These are phyloP conservation scores for Tetranychus urticae DNA, from an alignment of 1,140 invertebrate species.

Conservation along the genomic window DNA sequence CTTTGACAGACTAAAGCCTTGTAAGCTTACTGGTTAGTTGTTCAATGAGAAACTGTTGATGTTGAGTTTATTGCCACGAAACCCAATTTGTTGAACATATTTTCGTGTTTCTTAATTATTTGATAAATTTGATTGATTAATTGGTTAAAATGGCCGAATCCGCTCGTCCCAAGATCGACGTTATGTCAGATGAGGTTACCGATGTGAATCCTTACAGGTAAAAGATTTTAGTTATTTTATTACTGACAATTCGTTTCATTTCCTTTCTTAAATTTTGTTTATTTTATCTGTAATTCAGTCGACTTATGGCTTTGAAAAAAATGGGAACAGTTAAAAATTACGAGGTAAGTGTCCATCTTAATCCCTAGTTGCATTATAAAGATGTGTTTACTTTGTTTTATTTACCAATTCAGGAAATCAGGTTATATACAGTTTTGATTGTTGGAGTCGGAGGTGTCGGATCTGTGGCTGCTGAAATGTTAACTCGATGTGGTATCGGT, in stretches of 20 bases:
- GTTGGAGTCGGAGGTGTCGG: conserved; percentile 98
- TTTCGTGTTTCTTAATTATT: too few relatives aligned
- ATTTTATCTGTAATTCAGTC: conserved; percentile 29
- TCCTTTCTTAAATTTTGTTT: background rate
- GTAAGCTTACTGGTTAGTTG: too few relatives aligned
- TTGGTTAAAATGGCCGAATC: background rate
- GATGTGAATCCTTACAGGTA: conserved; percentile 97
- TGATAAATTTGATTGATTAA: background rate
- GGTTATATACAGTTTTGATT: conserved; percentile 66
- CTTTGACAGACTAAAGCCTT: too few relatives aligned
- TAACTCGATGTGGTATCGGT: conserved; percentile 85
- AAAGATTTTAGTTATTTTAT: background rate
- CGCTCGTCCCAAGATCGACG: conserved; percentile 31
- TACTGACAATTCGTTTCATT: background rate
- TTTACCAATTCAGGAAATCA: conserved; percentile 36
- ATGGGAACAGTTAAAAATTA: conserved; percentile 99
- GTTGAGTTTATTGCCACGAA: too few relatives aligned
- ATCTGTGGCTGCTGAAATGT: conserved; percentile 97
- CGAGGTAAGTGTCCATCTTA: conserved; percentile 30
- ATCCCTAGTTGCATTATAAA: background rate
- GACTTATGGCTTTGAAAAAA: conserved; percentile 87
- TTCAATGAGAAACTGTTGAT: too few relatives aligned
- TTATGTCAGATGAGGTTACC: conserved; percentile 76
- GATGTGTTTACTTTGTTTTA: background rate
- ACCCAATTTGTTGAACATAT: too few relatives aligned